phyloP scores from a whole-genome alignment of 2,113 vertebrate species.

The Gasterosteus aculeatus region DNA sequence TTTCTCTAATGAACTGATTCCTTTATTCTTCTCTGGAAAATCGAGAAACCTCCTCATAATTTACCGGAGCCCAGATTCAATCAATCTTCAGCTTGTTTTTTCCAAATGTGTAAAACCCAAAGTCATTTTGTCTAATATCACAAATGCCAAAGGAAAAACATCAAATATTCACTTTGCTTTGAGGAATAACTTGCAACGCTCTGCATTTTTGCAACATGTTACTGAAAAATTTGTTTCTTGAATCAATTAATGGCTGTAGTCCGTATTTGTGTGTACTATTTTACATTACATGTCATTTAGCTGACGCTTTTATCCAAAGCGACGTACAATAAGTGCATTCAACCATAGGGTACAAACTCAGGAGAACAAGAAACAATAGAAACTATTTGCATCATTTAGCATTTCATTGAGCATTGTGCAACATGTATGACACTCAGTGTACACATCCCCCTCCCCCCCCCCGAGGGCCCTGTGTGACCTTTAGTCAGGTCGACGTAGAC shows the following conservation, averaged over 20 bases:
- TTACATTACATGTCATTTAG: no score
- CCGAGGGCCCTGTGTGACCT: slow-evolving; percentile 1
- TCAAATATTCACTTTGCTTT: neutral
- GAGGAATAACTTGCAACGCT: neutral
- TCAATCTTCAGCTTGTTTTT: neutral
- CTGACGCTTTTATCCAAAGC: no score
- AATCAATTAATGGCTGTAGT: neutral
- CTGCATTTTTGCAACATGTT: neutral
- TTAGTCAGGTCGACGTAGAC: slow-evolving; percentile 29
- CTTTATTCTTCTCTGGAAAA: neutral
- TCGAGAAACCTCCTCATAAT: neutral
- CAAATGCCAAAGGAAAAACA: neutral
- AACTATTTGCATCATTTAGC: neutral
- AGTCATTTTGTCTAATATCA: neutral
- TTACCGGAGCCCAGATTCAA: neutral
- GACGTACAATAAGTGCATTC: no score
- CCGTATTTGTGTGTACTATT: neutral
- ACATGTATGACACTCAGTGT: neutral
- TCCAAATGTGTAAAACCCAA: neutral
- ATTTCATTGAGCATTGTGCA: neutral
- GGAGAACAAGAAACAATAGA: no score
- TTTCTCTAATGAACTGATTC: neutral
- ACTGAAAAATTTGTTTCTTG: neutral
- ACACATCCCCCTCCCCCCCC: neutral
- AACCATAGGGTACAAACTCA: no score